Percentiles rank a stretch among this genome's conserved stretches.
These are phyloP conservation scores for Asarcornis scutulata DNA, from an alignment of 2,113 vertebrate genomes.

Conservation along the genomic window DNA sequence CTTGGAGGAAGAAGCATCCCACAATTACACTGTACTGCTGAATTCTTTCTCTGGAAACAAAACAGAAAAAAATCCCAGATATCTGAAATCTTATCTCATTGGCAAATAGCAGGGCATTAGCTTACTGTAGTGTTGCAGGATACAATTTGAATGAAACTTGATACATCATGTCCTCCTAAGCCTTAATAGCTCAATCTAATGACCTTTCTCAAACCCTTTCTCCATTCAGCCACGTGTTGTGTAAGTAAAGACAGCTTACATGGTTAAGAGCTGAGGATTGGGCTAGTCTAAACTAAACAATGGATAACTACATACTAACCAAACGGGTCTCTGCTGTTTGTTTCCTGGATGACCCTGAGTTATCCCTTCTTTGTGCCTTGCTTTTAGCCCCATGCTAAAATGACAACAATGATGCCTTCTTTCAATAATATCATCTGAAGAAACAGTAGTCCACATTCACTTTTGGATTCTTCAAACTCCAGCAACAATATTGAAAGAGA, in stretches of 20 bases:
- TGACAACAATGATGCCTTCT: accelerated
- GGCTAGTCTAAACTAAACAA: neutral
- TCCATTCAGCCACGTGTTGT: accelerated
- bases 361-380: neutral
- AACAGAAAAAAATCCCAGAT: neutral
- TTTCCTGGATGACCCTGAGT: neutral
- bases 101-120: neutral
- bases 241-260: neutral
- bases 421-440: neutral
- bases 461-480: neutral
- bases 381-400: neutral
- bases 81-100: neutral
- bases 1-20: neutral
- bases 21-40: neutral
- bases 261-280: neutral
- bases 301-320: neutral
- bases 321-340: neutral
- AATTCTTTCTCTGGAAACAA: neutral
- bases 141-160: neutral
- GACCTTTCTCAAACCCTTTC: neutral
- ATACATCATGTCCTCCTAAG: accelerated
- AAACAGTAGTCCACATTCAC: neutral
- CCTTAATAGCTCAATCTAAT: neutral
- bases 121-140: neutral
- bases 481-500: neutral